Base-by-base conservation (phyloP, 2,113 vertebrate genomes). In the Megalops atlanticus region DNA sequence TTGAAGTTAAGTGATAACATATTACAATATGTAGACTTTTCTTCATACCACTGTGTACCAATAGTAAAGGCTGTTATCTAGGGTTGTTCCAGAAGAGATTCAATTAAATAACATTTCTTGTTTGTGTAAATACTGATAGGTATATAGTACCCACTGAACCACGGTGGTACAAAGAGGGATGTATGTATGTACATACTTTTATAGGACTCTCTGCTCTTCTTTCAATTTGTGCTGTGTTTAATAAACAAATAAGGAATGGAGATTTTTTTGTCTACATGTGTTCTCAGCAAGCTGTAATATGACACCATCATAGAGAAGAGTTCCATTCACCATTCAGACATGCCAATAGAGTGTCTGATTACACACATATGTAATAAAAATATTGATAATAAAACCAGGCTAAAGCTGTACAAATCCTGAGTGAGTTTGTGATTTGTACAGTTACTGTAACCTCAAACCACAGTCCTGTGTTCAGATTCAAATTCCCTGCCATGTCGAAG, bases 1-100 rank as follows among this genome's bases (percentile, higher is more conserved):
- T 95, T 94, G 90, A 95, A 93, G 93, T 92, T 94, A 92, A 96
- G 92, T 94, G 93, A 88, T 94, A 92, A 94, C 95, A 93, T 95
- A 93, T 92, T 93, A 91, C 90, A 93, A 91, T 92, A 91, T 90
- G 92, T 93, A 88, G 83, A 90, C 93, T 95, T 94, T 91, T 90
- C 92, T 91, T 92, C 92, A 91, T 93, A 90, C 88, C 83, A 71
- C 91, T 93, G 89, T 90, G 92, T 93, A 91, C 90, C 89, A 85
- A 88, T 91, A 86, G 85, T 93, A 92, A 88, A 90, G 90, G 93
- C 86, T 93, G 90, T 93, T 90, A 82, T 88, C 90, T 87, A 86
- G 92, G 92, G 90, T 91, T 92, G 90, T 93, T 95, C 92, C 93
- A 92, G 94, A 95, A 93, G 92, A 95, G 91, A 92, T 90, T 41